These are phyloP conservation scores for Oophaga sylvatica DNA, from an alignment of 2,797 vertebrate species.

Conservation along the genomic window DNA sequence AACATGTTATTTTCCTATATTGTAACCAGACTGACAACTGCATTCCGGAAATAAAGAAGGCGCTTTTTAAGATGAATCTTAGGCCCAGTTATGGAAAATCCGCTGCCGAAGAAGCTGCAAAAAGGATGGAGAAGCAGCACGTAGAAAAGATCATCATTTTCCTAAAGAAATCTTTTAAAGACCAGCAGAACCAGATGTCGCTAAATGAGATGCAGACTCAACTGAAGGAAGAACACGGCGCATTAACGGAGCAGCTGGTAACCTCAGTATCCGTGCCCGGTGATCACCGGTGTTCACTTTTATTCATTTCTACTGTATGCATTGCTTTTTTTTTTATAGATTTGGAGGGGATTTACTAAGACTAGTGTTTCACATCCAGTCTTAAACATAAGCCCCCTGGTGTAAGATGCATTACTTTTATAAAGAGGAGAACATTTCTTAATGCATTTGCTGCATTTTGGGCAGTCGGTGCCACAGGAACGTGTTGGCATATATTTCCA, in stretches of 20 bases:
- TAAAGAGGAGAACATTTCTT: too few relatives aligned
- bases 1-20: neutral
- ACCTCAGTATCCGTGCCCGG: neutral
- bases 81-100: constrained; percentile 29
- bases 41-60: neutral
- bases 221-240: constrained; percentile 60
- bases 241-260: constrained; percentile 66
- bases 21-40: constrained; percentile 33
- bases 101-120: constrained; percentile 36
- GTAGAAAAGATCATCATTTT: constrained; percentile 53
- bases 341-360: too few relatives aligned
- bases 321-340: too few relatives aligned
- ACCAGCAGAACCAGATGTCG: constrained; percentile 27
- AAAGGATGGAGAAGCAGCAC: constrained; percentile 42
- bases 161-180: constrained; percentile 57
- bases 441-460: too few relatives aligned
- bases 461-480: too few relatives aligned
- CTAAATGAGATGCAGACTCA: constrained; percentile 57
- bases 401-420: too few relatives aligned
- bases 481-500: too few relatives aligned
- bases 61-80: constrained; percentile 11
- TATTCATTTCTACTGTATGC: too few relatives aligned
- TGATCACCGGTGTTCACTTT: too few relatives aligned
- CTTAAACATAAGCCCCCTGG: too few relatives aligned
- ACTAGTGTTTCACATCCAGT: too few relatives aligned